These are phyloP conservation scores for Plectropomus leopardus DNA, from an alignment of 2,113 vertebrate species.

Conservation along the genomic window DNA sequence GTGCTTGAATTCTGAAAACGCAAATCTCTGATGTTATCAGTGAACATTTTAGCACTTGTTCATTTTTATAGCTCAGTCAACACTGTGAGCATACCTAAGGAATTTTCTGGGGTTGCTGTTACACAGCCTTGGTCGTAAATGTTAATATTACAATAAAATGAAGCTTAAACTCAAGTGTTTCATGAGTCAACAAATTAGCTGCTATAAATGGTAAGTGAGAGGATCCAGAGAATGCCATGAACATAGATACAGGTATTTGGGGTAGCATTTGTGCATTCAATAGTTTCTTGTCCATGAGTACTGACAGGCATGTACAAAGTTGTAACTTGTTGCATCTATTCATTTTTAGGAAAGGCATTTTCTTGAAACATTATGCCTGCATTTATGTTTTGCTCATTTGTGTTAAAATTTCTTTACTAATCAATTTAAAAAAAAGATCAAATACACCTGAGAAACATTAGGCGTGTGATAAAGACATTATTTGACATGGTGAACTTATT, in stretches of 20 bases:
- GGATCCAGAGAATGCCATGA: neutral
- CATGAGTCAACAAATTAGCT: constrained; percentile 1
- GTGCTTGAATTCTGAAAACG: constrained; percentile 6
- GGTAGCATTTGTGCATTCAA: neutral
- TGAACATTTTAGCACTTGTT: neutral
- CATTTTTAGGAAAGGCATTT: neutral
- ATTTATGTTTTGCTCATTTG: neutral
- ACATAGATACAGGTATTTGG: neutral
- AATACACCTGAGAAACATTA: neutral
- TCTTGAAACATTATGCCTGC: neutral
- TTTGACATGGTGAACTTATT: no score
- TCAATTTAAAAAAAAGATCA: no score
- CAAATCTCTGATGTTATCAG: constrained; percentile 4
- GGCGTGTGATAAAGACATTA: no score
- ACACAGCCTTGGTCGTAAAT: neutral
- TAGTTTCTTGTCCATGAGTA: neutral
- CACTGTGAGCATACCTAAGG: neutral
- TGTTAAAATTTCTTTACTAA: neutral
- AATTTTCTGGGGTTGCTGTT: constrained; percentile 5
- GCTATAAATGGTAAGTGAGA: neutral
- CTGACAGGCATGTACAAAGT: no score
- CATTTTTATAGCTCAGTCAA: neutral
- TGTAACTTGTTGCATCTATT: neutral
- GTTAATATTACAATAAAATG: neutral
- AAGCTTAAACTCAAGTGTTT: neutral